Evolutionary conservation across 2,888 invertebrate species (phyloP).

Genomic region (Epistrophe grossulariae): DNA sequence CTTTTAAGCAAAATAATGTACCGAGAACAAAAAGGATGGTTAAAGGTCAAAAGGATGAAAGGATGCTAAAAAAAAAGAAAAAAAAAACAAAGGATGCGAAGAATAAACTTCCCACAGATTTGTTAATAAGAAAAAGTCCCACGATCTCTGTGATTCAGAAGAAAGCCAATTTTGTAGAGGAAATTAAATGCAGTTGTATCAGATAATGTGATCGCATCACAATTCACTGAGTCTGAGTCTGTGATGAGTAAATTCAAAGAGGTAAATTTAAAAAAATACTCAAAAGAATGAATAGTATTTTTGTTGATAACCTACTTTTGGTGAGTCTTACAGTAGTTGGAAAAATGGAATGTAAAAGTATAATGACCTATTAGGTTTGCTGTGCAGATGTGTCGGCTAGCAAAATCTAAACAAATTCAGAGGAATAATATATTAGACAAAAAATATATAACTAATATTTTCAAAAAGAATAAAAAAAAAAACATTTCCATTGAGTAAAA

Average conservation of each 20-base stretch:
- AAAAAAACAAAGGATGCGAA: background rate
- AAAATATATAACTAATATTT: too few relatives aligned
- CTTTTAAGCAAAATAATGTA: slow-evolving; percentile 28
- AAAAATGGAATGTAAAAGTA: background rate
- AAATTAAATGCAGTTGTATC: slow-evolving; percentile 70
- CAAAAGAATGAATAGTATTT: background rate
- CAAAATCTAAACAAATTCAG: too few relatives aligned
- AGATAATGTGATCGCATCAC: slow-evolving; percentile 62
- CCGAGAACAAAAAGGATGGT: slow-evolving; percentile 34
- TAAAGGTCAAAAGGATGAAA: slow-evolving; percentile 45
- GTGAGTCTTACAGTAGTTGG: background rate
- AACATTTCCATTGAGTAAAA: too few relatives aligned
- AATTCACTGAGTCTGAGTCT: slow-evolving; percentile 26
- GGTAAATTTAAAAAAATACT: slow-evolving; percentile 15
- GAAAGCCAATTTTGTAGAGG: slow-evolving; percentile 63
- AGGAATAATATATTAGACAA: too few relatives aligned
- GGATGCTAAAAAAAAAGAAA: slow-evolving; percentile 5
- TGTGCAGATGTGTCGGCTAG: too few relatives aligned
- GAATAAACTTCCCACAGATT: slow-evolving; percentile 56
- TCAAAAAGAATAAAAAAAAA: too few relatives aligned
- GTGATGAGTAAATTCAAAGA: slow-evolving; percentile 17
- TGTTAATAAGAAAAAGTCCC: slow-evolving; percentile 69
- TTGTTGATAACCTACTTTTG: background rate
- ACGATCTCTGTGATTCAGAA: slow-evolving; percentile 47
- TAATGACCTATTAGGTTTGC: too few relatives aligned